Evolutionary conservation across 2,797 vertebrate genomes (phyloP).

Genomic region (Pristis pectinata): DNA sequence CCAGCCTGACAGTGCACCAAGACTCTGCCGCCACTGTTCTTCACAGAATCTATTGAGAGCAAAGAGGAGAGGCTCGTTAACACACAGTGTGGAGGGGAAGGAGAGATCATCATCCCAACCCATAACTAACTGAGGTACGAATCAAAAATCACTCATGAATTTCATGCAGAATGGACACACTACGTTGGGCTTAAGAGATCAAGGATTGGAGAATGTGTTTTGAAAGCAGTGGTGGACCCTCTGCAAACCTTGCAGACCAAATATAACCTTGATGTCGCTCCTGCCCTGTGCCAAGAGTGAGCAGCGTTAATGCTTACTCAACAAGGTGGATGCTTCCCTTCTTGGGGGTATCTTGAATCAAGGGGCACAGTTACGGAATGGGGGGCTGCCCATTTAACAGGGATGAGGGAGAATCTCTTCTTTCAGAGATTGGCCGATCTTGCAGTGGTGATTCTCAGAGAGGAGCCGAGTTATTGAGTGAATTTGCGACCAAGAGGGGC

Average conservation of each 20-base stretch:
- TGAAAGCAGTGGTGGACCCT: background rate
- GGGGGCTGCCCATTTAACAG: too few relatives aligned
- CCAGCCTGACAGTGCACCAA: constrained; percentile 83
- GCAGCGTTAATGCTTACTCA: too few relatives aligned
- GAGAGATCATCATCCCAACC: background rate
- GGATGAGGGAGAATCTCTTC: too few relatives aligned
- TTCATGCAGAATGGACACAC: background rate
- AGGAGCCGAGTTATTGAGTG: too few relatives aligned
- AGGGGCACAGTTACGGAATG: too few relatives aligned
- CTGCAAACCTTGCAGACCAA: background rate
- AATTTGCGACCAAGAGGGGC: too few relatives aligned
- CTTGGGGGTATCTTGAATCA: too few relatives aligned
- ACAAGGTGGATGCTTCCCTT: too few relatives aligned
- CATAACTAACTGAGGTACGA: too few relatives aligned
- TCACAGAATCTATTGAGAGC: constrained; percentile 64
- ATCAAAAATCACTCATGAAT: background rate
- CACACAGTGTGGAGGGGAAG: background rate
- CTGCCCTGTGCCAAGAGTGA: too few relatives aligned
- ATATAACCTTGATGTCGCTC: background rate
- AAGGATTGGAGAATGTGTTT: background rate
- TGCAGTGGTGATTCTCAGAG: too few relatives aligned
- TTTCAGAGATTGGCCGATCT: too few relatives aligned
- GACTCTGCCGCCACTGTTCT: constrained; percentile 68
- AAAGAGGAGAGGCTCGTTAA: background rate
- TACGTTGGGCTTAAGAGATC: background rate